These are phyloP conservation scores for Stenolophus ochropezus DNA, from an alignment of 2,888 invertebrate genomes.

Conservation along the genomic window DNA sequence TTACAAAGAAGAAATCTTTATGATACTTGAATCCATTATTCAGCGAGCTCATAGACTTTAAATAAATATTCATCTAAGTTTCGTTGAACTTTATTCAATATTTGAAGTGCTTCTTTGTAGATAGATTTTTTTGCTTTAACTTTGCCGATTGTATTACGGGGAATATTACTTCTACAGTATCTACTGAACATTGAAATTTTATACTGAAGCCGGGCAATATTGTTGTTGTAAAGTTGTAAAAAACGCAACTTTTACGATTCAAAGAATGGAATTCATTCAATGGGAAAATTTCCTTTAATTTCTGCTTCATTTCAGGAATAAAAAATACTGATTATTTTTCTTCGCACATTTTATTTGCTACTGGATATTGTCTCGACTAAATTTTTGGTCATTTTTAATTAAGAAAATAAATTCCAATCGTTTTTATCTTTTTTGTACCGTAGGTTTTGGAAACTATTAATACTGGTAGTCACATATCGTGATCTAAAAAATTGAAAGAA, in stretches of 20 bases:
- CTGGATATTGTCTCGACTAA: too few species aligned
- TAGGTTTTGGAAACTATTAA: background rate
- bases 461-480: background rate
- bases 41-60: background rate
- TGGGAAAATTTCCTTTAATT: too few species aligned
- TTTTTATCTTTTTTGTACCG: too few species aligned
- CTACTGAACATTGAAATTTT: conserved; percentile 15
- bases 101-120: conserved; percentile 18
- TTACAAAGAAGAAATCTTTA: background rate
- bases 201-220: background rate
- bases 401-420: background rate
- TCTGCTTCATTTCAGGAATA: too few species aligned
- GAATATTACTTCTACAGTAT: conserved; percentile 13
- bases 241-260: too few species aligned
- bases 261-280: too few species aligned
- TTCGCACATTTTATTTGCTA: too few species aligned
- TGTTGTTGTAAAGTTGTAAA: background rate
- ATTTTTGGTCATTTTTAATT: too few species aligned
- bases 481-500: too few species aligned
- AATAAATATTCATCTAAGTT: conserved; percentile 34
- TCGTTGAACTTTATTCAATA: conserved; percentile 25
- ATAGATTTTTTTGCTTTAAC: conserved; percentile 9
- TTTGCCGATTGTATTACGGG: background rate
- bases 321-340: too few species aligned
- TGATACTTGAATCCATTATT: conserved; percentile 29